Evolutionary conservation across 2,888 invertebrate species (phyloP), one percentile per base, ranked within the genome.

Genomic region (Aphidoletes aphidimyza): DNA sequence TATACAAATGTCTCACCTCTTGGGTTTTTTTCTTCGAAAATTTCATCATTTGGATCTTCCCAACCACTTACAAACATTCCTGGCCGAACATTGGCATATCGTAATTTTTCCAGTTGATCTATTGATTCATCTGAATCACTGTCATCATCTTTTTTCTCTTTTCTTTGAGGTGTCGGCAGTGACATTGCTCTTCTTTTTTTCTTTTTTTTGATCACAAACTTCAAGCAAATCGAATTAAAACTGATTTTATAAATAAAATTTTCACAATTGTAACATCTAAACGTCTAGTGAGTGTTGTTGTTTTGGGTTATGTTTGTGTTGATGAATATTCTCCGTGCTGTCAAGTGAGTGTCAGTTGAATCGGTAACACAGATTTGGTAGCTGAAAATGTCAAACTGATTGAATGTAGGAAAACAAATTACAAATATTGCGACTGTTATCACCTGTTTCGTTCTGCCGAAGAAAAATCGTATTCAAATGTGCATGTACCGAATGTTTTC

Each of bases 11-110:
- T 17, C n/a, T 88, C 91, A 95, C 96, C 94, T 91, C 93, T 92
- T 0, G 95, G 95, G 90, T 94, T 92, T 87, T 92, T 91, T 59
- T 94, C 93, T 86, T 95, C 93, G 17, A 96, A 91, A 85, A 94
- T 93, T 86, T 93, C 92, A 85, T 92, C 90, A 88, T 94, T 93
- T 69, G 93, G 93, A 88, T 94, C 94, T 87, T 96, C 96, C 95
- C 95, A 96, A 84, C 95, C 95, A 88, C 96, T 96, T 0, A 96
- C 94, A 89, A 92, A 93, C 92, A 93, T 92, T n/a, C 91, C 91
- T 0, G 87, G 88, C 1, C 89, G 88, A 22, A 90, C 87, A 84
- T 89, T 88, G 0, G 87, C 89, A 86, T 89, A 86, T 1, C 87
- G 88, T n/a, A 90, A 84, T 85, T 89, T 89, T 22, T 90, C 89